Evolutionary conservation across 2,888 invertebrate species (phyloP).

Genomic region (Hydrotaea diabolus): DNA sequence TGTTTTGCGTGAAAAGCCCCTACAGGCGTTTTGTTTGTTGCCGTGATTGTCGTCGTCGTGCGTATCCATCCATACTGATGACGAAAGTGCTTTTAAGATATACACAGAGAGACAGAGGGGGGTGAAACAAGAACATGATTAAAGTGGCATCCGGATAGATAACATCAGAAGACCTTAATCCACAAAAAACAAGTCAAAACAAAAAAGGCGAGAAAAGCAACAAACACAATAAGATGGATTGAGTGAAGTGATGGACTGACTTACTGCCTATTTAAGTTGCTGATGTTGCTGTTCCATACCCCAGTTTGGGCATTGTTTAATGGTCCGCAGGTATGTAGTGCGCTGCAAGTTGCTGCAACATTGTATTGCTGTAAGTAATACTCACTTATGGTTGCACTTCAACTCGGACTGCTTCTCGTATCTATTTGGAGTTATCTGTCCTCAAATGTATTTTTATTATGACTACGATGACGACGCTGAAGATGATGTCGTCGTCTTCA

Average conservation of each 20-base stretch:
- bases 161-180: conserved; percentile 30
- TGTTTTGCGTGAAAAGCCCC: conserved; percentile 13
- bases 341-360: conserved; percentile 3
- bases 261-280: background rate
- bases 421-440: conserved; percentile 30
- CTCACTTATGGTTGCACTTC: conserved; percentile 18
- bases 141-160: conserved; percentile 37
- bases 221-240: background rate
- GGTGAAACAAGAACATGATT: conserved; percentile 15
- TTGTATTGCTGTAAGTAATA: conserved; percentile 14
- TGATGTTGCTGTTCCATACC: conserved; percentile 9
- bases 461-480: background rate
- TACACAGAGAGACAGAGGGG: background rate
- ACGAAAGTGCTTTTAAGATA: conserved; percentile 28
- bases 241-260: background rate
- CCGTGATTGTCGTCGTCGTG: background rate
- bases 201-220: background rate
- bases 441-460: conserved; percentile 45
- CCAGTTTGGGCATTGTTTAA: conserved; percentile 19
- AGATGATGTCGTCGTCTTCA: background rate
- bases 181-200: too few relatives aligned
- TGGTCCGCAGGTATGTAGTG: conserved; percentile 16
- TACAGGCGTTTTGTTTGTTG: conserved; percentile 7
- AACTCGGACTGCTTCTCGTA: background rate
- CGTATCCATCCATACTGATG: conserved; percentile 1